Percentiles rank a stretch among this genome's conserved stretches.
These are phyloP conservation scores for Amaurobius ferox DNA, from an alignment of 2,888 invertebrate genomes.

Conservation along the genomic window DNA sequence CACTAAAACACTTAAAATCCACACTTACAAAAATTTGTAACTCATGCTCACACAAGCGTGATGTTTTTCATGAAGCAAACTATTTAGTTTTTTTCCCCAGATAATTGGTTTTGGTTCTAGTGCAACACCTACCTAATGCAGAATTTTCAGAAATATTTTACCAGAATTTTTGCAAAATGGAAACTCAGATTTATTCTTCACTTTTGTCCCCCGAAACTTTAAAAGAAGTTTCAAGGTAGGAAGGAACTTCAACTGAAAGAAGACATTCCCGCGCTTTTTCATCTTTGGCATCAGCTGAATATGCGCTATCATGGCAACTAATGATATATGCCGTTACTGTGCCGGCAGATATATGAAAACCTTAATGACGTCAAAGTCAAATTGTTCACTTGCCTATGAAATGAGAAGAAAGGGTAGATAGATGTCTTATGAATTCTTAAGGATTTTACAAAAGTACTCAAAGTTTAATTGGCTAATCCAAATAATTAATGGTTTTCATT, in stretches of 20 bases:
- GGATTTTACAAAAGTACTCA: background rate
- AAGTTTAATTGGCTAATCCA: background rate
- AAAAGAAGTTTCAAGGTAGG: background rate
- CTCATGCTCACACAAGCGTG: no score
- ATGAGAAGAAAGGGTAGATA: background rate
- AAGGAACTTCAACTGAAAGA: background rate
- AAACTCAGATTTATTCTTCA: background rate
- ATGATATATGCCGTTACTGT: slow-evolving; percentile 3
- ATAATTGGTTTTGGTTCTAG: no score
- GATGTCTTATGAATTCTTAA: background rate
- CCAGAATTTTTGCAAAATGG: no score
- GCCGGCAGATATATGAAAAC: background rate
- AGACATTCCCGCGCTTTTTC: background rate
- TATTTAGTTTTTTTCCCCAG: no score
- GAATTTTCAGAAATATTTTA: background rate
- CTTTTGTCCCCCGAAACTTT: background rate
- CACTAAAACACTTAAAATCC: no score
- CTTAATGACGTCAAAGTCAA: background rate
- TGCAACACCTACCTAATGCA: no score
- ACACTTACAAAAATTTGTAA: no score
- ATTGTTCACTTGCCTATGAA: background rate
- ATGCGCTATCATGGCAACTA: background rate
- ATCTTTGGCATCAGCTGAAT: background rate
- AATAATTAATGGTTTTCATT: no score
- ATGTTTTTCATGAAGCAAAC: no score